These are phyloP conservation scores for Pseudochaenichthys georgianus DNA, from an alignment of 2,797 vertebrate species.

Conservation along the genomic window DNA sequence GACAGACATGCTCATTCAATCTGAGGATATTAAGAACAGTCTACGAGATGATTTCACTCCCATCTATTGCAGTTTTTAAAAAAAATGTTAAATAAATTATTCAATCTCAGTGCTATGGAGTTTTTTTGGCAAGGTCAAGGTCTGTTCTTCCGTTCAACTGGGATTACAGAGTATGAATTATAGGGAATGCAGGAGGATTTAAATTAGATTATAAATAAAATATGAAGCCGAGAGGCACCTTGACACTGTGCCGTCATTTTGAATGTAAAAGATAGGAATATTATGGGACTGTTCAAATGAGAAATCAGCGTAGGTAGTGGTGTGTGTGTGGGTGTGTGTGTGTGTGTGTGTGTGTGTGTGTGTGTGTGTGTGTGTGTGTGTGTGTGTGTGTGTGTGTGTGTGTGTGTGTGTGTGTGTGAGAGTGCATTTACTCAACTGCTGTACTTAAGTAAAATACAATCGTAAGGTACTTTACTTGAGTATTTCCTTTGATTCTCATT, in stretches of 20 bases:
- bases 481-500: neutral
- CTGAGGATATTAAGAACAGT: slow-evolving; percentile 71
- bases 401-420: too few species aligned
- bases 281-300: slow-evolving; percentile 33
- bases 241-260: slow-evolving; percentile 49
- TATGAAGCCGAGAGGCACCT: slow-evolving; percentile 67
- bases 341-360: neutral
- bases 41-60: slow-evolving; percentile 51
- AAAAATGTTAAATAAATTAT: slow-evolving; percentile 74
- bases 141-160: slow-evolving; percentile 58
- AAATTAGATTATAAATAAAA: slow-evolving; percentile 78
- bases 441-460: too few species aligned
- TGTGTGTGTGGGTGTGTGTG: neutral
- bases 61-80: slow-evolving; percentile 29
- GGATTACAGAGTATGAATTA: slow-evolving; percentile 74
- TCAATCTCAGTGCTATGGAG: slow-evolving; percentile 59
- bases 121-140: slow-evolving; percentile 47
- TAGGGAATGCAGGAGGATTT: slow-evolving; percentile 62
- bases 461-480: too few species aligned
- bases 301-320: slow-evolving; percentile 11
- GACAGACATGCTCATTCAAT: slow-evolving; percentile 64
- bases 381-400: too few species aligned
- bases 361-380: too few species aligned
- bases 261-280: slow-evolving; percentile 51
- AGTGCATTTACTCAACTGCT: too few species aligned